Percentiles rank a stretch among this genome's conserved stretches.
Conservation (phyloP, 2,113 vertebrate species). For the Cygnus atratus region DNA sequence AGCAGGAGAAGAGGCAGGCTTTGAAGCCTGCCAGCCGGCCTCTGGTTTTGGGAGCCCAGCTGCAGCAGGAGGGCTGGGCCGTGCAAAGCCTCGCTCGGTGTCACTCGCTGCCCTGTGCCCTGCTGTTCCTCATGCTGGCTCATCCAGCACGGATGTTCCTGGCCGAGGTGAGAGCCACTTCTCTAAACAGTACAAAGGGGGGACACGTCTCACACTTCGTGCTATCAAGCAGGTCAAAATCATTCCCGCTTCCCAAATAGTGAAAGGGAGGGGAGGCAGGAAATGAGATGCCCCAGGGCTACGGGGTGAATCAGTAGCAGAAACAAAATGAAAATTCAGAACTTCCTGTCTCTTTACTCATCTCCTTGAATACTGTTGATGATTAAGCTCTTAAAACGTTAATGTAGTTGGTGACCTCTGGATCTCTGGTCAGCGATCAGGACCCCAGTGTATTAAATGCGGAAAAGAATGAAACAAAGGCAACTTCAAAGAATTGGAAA, state of each 20-base stretch:
- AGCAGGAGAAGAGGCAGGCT: not conserved
- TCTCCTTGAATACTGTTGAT: conserved; percentile 26
- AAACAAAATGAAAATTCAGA: conserved; percentile 53
- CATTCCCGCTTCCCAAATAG: not conserved
- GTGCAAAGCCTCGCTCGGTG: not conserved
- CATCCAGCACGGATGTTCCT: not conserved
- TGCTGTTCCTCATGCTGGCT: not conserved
- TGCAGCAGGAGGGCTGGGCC: not conserved
- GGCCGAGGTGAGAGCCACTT: not conserved
- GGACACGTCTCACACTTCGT: not conserved
- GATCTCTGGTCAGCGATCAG: conserved; percentile 15
- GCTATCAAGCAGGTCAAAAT: conserved; percentile 25
- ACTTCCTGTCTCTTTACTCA: conserved; percentile 65
- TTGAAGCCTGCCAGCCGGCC: not conserved
- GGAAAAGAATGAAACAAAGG: conserved; percentile 39
- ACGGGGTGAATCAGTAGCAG: conserved; percentile 43
- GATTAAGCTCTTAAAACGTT: conserved; percentile 62
- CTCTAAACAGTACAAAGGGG: accelerated
- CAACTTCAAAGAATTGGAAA: conserved; percentile 23
- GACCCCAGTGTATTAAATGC: not conserved
- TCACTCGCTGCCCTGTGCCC: not conserved
- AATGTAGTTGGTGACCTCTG: conserved; percentile 46
- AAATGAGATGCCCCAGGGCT: conserved; percentile 57
- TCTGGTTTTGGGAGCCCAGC: not conserved
- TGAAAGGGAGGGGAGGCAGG: conserved; percentile 23